phyloP scores from a whole-genome alignment of 37 sponge, comb jelly and placozoan species.

The Mnemiopsis leidyi region DNA sequence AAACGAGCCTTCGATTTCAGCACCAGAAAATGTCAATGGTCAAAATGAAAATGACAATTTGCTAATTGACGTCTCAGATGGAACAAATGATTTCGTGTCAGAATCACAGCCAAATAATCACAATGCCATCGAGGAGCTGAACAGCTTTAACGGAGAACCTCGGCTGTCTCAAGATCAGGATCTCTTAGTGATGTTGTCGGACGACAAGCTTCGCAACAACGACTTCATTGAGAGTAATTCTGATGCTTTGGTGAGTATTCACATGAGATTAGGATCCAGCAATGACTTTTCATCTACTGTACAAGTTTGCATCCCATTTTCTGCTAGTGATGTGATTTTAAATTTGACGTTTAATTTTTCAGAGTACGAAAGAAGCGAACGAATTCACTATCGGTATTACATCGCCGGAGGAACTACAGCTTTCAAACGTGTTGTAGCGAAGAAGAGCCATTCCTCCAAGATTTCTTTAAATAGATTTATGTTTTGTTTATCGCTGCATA shows the following conservation, averaged over 20 bases:
- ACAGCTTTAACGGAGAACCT: neutral
- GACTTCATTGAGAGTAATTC: neutral
- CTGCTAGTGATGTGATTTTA: too few relatives aligned
- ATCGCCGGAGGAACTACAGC: conserved; percentile 12
- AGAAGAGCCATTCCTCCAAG: neutral
- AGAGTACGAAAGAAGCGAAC: conserved; percentile 34
- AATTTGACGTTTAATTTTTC: neutral
- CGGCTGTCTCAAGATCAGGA: neutral
- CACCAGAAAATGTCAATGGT: neutral
- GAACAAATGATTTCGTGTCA: neutral
- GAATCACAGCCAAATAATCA: neutral
- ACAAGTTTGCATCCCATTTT: neutral
- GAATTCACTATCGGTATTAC: conserved; percentile 46
- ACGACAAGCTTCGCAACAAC: neutral
- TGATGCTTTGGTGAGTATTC: neutral
- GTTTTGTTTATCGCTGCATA: neutral
- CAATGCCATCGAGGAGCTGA: neutral
- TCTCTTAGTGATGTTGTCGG: neutral
- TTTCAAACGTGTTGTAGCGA: conserved; percentile 55
- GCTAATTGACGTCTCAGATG: neutral
- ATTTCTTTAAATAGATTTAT: neutral
- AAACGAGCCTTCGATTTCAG: neutral
- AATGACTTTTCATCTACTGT: neutral
- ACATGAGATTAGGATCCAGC: too few relatives aligned
- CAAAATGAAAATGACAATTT: neutral